Percentiles rank a stretch among this genome's conserved stretches.
Conservation (phyloP, 2,888 invertebrate genomes). For the Trisateles emortualis region DNA sequence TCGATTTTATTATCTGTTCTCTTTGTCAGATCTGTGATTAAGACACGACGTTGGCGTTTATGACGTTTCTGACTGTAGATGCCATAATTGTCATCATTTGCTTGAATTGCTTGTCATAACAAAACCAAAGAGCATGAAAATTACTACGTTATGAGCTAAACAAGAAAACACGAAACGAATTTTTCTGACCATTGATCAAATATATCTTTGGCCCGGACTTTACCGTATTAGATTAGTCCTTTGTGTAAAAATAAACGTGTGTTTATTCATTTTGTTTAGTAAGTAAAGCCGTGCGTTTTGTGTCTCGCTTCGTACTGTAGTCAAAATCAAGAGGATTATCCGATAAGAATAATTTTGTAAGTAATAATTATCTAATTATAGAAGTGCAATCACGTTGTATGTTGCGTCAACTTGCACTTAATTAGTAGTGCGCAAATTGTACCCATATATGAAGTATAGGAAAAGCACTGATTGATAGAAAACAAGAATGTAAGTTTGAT, state of each 20-base stretch:
- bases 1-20: too few species aligned
- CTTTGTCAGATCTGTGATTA: too few species aligned
- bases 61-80: too few species aligned
- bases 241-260: not conserved
- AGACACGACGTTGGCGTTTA: too few species aligned
- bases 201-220: not conserved
- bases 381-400: not conserved
- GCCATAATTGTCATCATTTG: too few species aligned
- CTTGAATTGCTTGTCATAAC: not conserved
- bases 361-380: not conserved
- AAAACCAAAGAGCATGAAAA: not conserved
- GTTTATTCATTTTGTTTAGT: not conserved
- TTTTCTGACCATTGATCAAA: not conserved
- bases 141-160: not conserved
- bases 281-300: not conserved
- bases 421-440: not conserved
- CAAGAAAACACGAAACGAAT: not conserved
- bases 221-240: not conserved
- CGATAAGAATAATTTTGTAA: conserved; percentile 2
- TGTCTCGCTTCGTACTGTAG: not conserved
- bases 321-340: not conserved
- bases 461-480: too few species aligned
- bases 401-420: not conserved
- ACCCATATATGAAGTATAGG: too few species aligned
- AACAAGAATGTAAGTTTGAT: not conserved